Percentiles rank a stretch among this genome's conserved stretches.
Conservation (phyloP, 1,140 invertebrate species). For the Atta texana region DNA sequence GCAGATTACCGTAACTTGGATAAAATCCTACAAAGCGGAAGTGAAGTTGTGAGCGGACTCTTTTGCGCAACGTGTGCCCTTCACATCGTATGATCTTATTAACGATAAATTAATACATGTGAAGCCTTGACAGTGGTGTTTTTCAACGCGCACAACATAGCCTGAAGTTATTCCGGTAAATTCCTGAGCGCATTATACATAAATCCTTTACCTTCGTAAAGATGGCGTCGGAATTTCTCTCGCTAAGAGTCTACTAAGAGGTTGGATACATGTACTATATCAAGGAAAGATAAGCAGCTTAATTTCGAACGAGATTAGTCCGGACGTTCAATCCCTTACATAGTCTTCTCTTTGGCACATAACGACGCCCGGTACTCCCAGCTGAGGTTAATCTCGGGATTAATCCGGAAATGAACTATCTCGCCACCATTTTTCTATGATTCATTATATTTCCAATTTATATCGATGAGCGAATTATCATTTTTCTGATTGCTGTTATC, state of each 20-base stretch:
- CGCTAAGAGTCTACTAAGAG: constrained; percentile 67
- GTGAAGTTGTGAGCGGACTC: background rate
- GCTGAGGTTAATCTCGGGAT: constrained; percentile 71
- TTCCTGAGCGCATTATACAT: constrained; percentile 42
- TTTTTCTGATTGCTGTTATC: background rate
- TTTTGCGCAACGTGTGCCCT: background rate
- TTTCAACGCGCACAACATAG: constrained; percentile 7
- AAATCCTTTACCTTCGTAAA: constrained; percentile 63
- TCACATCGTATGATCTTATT: constrained; percentile 36
- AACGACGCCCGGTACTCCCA: constrained; percentile 66
- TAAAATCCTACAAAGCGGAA: constrained; percentile 22
- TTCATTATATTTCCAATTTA: constrained; percentile 63
- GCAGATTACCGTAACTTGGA: constrained; percentile 37
- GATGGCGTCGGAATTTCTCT: constrained; percentile 49
- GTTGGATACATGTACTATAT: constrained; percentile 65
- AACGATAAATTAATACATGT: constrained; percentile 54
- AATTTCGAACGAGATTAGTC: constrained; percentile 76
- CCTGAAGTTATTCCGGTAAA: constrained; percentile 31
- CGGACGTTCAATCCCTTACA: constrained; percentile 72
- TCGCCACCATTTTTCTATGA: constrained; percentile 57
- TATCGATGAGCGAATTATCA: constrained; percentile 19
- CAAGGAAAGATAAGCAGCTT: constrained; percentile 75
- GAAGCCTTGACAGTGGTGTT: constrained; percentile 12
- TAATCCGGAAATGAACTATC: constrained; percentile 72
- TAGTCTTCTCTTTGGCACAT: constrained; percentile 71